phyloP scores from a whole-genome alignment of 1,140 invertebrate genomes.

The Chymomyza costata region DNA sequence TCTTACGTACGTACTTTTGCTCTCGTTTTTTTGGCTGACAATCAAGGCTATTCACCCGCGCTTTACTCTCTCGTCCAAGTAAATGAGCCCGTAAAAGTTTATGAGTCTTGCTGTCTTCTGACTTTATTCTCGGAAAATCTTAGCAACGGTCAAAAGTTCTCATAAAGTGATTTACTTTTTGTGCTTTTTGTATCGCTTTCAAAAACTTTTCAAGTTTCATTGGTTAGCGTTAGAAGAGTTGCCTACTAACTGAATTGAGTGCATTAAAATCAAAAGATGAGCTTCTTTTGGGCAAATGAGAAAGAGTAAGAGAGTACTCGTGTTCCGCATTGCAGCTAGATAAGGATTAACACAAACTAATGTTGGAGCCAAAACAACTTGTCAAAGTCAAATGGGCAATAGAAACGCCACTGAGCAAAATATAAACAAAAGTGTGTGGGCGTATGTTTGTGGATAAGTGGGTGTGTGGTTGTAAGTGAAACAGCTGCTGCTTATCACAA shows the following conservation, averaged over 20 bases:
- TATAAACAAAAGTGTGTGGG: conserved; percentile 50
- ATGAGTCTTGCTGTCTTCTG: conserved; percentile 53
- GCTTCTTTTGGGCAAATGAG: not conserved
- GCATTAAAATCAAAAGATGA: conserved; percentile 37
- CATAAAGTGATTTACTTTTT: conserved; percentile 63
- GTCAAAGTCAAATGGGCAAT: conserved; percentile 51
- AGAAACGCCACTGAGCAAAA: not conserved
- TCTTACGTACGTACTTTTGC: no score
- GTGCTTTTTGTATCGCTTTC: conserved; percentile 48
- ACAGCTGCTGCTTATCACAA: conserved; percentile 22
- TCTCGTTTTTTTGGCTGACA: not conserved
- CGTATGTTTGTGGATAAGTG: no score
- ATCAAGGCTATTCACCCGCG: no score
- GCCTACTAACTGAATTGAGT: conserved; percentile 29
- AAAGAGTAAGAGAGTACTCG: conserved; percentile 9
- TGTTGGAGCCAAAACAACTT: conserved; percentile 60
- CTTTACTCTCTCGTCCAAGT: conserved; percentile 14
- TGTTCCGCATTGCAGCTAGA: conserved; percentile 43
- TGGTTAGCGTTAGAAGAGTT: conserved; percentile 47
- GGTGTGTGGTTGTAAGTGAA: no score
- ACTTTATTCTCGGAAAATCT: no score
- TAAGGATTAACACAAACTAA: conserved; percentile 65
- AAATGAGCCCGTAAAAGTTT: conserved; percentile 68
- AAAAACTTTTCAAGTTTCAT: conserved; percentile 69
- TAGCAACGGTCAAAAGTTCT: conserved; percentile 8